A percentile compares a stretch with the other conserved stretches of the same genome.
These are phyloP conservation scores for Phrynosoma platyrhinos DNA, from an alignment of 2,113 vertebrate genomes.

Conservation along the genomic window DNA sequence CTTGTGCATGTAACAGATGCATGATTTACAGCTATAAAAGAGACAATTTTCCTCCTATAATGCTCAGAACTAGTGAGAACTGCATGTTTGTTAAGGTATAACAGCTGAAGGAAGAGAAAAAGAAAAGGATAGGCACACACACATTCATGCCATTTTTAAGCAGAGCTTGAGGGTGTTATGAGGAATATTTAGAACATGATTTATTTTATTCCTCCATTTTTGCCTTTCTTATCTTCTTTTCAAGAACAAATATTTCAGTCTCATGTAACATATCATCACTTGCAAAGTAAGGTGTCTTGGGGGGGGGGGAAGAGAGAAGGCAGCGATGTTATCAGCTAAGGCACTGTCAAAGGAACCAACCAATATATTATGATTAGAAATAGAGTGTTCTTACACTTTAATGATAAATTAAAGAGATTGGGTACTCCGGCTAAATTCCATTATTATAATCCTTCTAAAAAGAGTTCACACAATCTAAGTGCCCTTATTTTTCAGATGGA, in stretches of 20 bases:
- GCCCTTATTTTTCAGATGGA: not conserved
- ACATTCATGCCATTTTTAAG: not conserved
- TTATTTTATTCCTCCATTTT: not conserved
- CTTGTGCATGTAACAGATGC: not conserved
- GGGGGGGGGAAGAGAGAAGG: not conserved
- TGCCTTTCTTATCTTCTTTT: not conserved
- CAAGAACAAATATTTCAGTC: slow-evolving; percentile 2
- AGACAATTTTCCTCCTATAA: not conserved
- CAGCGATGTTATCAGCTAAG: not conserved
- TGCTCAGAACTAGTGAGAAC: not conserved
- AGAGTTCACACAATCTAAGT: slow-evolving; percentile 15
- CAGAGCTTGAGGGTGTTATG: accelerated
- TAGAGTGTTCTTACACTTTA: not conserved
- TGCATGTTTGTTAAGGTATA: not conserved
- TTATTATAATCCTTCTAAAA: not conserved
- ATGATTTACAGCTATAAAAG: not conserved
- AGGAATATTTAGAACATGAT: not conserved
- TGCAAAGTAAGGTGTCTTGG: not conserved
- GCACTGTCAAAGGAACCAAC: slow-evolving; percentile 34
- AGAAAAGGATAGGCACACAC: too few relatives aligned
- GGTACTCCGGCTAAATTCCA: slow-evolving; percentile 13
- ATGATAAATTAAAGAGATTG: slow-evolving; percentile 31
- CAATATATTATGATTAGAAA: not conserved
- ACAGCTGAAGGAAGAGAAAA: not conserved
- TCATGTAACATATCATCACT: not conserved